A percentile compares a stretch with the other conserved stretches of the same genome.
Conservation (phyloP, 2,113 vertebrate genomes). For the Phycodurus eques region DNA sequence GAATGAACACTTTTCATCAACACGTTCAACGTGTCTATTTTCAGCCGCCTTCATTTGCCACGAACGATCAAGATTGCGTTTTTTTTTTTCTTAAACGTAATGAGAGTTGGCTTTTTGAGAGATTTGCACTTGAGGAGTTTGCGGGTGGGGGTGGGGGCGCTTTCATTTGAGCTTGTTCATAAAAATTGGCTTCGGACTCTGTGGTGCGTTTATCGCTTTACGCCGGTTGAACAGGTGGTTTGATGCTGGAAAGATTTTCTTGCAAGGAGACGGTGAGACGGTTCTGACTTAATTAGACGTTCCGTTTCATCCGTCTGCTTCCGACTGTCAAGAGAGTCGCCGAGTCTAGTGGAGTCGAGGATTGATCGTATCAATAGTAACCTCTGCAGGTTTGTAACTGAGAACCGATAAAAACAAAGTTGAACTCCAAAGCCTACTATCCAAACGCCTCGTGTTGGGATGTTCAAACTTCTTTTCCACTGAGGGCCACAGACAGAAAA, state of each 20-base stretch:
- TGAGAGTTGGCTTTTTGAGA: not conserved
- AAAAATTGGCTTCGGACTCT: not conserved
- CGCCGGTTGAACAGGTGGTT: not conserved
- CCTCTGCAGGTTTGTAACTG: not conserved
- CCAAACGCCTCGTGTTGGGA: too few species aligned
- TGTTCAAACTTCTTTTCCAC: too few species aligned
- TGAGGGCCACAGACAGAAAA: too few species aligned
- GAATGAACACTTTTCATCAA: constrained; percentile 45
- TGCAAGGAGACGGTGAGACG: not conserved
- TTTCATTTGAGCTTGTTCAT: not conserved
- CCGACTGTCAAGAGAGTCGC: not conserved
- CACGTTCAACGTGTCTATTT: constrained; percentile 39
- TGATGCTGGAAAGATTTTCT: not conserved
- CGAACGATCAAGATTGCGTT: constrained; percentile 10
- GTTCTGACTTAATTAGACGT: not conserved
- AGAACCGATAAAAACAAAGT: not conserved
- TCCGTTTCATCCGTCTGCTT: not conserved
- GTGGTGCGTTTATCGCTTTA: not conserved
- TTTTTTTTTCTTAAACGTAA: constrained; percentile 5
- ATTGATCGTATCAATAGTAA: not conserved
- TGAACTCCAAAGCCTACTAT: too few species aligned
- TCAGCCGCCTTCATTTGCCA: constrained; percentile 28
- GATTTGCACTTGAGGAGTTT: not conserved
- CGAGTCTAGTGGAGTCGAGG: too few species aligned
- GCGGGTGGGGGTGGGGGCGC: not conserved